Conservation (phyloP, 1,140 invertebrate species). For the Heliconius congener region DNA sequence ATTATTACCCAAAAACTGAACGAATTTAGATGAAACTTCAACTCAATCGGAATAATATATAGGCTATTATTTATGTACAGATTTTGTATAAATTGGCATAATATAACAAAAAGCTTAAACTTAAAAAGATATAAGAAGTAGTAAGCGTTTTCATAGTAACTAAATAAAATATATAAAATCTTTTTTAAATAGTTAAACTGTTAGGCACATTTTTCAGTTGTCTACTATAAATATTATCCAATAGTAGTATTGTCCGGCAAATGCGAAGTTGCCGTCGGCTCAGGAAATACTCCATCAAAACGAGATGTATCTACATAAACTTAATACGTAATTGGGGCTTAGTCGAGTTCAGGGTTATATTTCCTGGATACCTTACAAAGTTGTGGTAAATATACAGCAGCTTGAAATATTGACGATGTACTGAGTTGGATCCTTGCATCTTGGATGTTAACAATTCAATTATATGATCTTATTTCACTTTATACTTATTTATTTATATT, state of each 20-base stretch:
- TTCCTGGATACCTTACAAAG: not conserved
- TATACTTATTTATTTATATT: not conserved
- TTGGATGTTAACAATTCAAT: too few species aligned
- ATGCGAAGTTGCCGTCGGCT: not conserved
- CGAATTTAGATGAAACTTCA: too few species aligned
- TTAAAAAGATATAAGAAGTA: too few species aligned
- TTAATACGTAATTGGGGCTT: not conserved
- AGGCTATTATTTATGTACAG: too few species aligned
- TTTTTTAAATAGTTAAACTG: not conserved
- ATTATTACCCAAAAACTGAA: too few species aligned
- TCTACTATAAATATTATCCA: not conserved
- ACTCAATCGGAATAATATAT: too few species aligned
- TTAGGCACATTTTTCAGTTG: not conserved
- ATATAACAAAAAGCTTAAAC: too few species aligned
- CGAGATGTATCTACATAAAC: not conserved
- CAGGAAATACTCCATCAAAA: not conserved
- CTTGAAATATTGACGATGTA: not conserved
- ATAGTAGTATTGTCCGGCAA: not conserved
- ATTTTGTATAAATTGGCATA: too few species aligned
- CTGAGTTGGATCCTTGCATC: too few species aligned
- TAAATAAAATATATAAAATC: too few species aligned
- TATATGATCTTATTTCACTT: not conserved
- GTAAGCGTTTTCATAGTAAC: too few species aligned
- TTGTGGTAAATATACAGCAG: too few species aligned
- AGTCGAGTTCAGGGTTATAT: not conserved